Evolutionary conservation across 1,140 invertebrate genomes (phyloP), one percentile per base, ranked within the genome.

Genomic region (Cotesia typhae): DNA sequence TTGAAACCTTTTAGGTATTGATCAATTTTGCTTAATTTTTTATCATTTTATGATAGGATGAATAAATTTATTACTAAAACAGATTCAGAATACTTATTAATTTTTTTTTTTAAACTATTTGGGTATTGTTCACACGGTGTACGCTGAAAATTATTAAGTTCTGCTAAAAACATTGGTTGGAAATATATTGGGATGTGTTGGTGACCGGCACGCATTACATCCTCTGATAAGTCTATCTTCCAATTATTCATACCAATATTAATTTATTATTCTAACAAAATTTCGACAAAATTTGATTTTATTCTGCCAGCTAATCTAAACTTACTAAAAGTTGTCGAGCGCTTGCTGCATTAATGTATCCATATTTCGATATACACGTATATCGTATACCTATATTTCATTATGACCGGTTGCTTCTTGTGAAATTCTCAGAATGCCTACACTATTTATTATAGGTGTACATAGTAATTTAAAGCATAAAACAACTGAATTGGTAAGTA

Each of bases 331-430:
- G 95, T 70, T 97, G 96, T 87, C 90, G 96, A 73, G 97, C 96
- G 14, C 88, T 99, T 4, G 95, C 93, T 17, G 93, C 96, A 35
- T 89, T 99, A 12, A 96, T 99, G 93, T 99, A 98, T 89, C 98
- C 98, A n/a, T n/a, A 17, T 97, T 99, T 88, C 91, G 94, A 84
- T 98, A 94, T 85, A 96, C 94, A 35, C 97, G 99, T 85, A 96
- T 98, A 28, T n/a, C n/a, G n/a, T n/a, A n/a, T n/a, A n/a, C n/a
- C n/a, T 98, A 98, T 89, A 98, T 99, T 85, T 97, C 98, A 70
- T 89, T 99, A 75, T 88, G 99, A 74, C 98, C 98, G 20, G 92
- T 95, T 1, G 92, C 94, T 14, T 87, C 99, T 53, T 90, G 96
- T 0, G 98, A 99, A 87, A 94, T 99, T 61, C 87, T 99, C 12